phyloP scores from a whole-genome alignment of 1,140 invertebrate species.

The Chironomus tepperi region DNA sequence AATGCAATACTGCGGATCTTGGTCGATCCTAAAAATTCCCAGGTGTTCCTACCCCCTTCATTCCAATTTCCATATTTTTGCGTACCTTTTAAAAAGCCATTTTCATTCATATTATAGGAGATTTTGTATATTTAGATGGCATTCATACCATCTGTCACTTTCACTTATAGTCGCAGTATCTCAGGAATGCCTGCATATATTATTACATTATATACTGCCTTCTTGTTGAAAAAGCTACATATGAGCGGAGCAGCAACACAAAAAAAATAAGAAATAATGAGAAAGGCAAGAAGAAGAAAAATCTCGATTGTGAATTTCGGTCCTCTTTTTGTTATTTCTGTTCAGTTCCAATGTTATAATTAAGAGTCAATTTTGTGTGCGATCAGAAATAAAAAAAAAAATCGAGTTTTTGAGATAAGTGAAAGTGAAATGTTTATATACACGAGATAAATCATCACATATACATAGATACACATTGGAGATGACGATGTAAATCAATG shows the following conservation, averaged over 20 bases:
- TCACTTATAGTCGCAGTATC: not conserved
- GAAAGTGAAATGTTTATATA: conserved; percentile 17
- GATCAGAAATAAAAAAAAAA: too few species aligned
- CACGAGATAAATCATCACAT: too few species aligned
- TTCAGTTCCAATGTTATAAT: conserved; percentile 3
- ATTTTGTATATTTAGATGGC: not conserved
- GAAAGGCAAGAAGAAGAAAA: too few species aligned
- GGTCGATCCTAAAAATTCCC: too few species aligned
- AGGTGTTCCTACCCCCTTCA: too few species aligned
- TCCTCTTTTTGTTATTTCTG: not conserved
- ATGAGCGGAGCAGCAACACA: too few species aligned
- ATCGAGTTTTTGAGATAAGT: not conserved
- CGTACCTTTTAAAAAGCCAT: not conserved
- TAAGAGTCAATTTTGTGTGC: not conserved
- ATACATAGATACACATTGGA: not conserved
- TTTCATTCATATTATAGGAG: not conserved
- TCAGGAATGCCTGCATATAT: not conserved
- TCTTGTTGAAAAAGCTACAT: too few species aligned
- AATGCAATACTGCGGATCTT: too few species aligned
- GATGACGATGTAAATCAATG: not conserved
- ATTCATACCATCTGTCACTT: conserved; percentile 7
- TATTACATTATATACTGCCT: conserved; percentile 1
- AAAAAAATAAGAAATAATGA: too few species aligned
- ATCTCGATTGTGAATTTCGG: not conserved
- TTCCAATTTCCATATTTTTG: not conserved